Conservation (phyloP, 2,113 vertebrate genomes). For the Sapajus apella region DNA sequence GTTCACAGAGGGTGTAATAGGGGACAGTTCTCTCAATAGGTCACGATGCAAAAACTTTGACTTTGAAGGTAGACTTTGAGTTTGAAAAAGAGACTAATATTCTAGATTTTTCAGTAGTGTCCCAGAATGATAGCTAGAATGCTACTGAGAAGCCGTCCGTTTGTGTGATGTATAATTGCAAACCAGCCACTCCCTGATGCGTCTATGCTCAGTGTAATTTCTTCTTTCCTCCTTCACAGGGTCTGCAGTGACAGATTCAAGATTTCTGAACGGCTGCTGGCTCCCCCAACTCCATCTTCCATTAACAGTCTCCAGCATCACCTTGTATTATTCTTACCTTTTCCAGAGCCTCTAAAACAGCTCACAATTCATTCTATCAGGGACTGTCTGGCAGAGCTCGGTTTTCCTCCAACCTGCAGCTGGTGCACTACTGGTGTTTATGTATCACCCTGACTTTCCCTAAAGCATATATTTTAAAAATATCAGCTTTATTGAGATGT, state of each 20-base stretch:
- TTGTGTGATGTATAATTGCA: background rate
- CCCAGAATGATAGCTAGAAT: background rate
- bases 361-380: background rate
- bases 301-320: background rate
- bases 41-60: background rate
- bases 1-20: background rate
- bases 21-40: background rate
- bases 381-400: background rate
- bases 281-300: background rate
- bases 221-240: background rate
- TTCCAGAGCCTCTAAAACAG: background rate
- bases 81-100: background rate
- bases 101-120: background rate
- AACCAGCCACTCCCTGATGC: fast-evolving
- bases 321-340: background rate
- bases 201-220: fast-evolving
- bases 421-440: background rate
- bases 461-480: background rate
- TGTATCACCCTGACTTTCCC: background rate
- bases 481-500: background rate
- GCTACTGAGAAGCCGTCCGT: too few relatives aligned
- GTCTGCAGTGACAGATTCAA: background rate
- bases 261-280: background rate
- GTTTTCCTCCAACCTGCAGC: background rate
- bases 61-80: background rate